These are phyloP conservation scores for Drosophila diplacantha DNA, from an alignment of 2,888 invertebrate species.

Conservation along the genomic window DNA sequence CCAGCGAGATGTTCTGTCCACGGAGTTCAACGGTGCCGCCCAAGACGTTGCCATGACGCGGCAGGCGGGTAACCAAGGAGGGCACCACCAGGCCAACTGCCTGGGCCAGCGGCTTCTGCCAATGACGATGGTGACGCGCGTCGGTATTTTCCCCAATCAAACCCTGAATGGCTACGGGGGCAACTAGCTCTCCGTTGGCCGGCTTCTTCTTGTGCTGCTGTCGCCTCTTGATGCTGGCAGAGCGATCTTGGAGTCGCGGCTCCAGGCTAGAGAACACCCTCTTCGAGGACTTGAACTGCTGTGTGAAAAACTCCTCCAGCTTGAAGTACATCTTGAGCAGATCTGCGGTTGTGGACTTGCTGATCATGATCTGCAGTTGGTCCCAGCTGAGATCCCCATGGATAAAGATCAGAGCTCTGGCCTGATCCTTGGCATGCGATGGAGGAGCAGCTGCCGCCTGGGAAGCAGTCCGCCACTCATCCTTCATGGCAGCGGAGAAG, in stretches of 20 bases:
- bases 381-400: constrained; percentile 97
- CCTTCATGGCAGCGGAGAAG: constrained; percentile 87
- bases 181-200: constrained; percentile 62
- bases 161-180: constrained; percentile 22
- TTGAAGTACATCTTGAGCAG: constrained; percentile 97
- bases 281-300: constrained; percentile 97
- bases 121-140: constrained; percentile 92
- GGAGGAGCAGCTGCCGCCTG: constrained; percentile 50
- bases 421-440: constrained; percentile 52
- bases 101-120: constrained; percentile 92
- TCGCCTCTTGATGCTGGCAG: constrained; percentile 75
- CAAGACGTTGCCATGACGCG: constrained; percentile 86
- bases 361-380: constrained; percentile 97
- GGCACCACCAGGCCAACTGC: constrained; percentile 89
- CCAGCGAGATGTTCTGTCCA: constrained; percentile 93
- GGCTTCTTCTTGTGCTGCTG: constrained; percentile 76
- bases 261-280: constrained; percentile 89
- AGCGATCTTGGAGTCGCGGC: constrained; percentile 78
- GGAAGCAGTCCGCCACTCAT: constrained; percentile 87
- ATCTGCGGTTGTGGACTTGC: constrained; percentile 97
- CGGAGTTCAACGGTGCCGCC: constrained; percentile 93
- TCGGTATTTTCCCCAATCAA: constrained; percentile 78
- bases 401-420: constrained; percentile 91
- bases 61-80: constrained; percentile 83
- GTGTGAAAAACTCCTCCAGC: constrained; percentile 97